Conservation (phyloP, 2,888 invertebrate genomes). For the Chrysolina haemoptera region DNA sequence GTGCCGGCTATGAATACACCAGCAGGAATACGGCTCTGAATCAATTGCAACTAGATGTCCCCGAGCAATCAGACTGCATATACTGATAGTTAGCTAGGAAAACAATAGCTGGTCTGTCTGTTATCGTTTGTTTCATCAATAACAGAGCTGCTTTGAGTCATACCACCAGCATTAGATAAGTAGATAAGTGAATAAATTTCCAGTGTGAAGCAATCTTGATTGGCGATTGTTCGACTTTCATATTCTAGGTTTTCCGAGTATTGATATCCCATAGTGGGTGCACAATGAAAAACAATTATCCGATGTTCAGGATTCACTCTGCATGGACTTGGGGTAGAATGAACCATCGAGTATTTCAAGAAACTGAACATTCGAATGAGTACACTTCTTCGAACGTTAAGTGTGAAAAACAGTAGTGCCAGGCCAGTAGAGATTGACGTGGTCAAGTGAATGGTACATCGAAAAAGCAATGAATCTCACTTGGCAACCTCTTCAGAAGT, state of each 20-base stretch:
- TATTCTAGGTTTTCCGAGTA: slow-evolving; percentile 26
- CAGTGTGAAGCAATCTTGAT: slow-evolving; percentile 45
- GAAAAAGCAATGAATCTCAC: too few relatives aligned
- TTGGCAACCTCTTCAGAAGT: too few relatives aligned
- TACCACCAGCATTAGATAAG: slow-evolving; percentile 30
- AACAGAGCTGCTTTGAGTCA: slow-evolving; percentile 44
- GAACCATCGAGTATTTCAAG: not conserved
- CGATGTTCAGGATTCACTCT: too few relatives aligned
- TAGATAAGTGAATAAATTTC: slow-evolving; percentile 34
- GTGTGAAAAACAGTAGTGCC: too few relatives aligned
- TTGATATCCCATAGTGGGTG: not conserved
- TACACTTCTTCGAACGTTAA: too few relatives aligned
- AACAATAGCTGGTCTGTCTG: slow-evolving; percentile 36
- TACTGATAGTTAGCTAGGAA: slow-evolving; percentile 28
- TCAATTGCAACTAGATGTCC: slow-evolving; percentile 32
- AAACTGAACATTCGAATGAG: too few relatives aligned
- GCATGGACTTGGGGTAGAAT: too few relatives aligned
- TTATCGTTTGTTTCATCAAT: slow-evolving; percentile 39
- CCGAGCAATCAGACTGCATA: slow-evolving; percentile 24
- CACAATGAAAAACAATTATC: not conserved
- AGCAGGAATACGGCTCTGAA: slow-evolving; percentile 34
- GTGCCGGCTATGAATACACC: slow-evolving; percentile 25
- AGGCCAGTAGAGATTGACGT: too few relatives aligned
- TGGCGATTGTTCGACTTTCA: slow-evolving; percentile 37
- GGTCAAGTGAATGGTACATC: too few relatives aligned